These are phyloP conservation scores for Corydoras maculifer DNA, from an alignment of 2,113 vertebrate species.

Conservation along the genomic window DNA sequence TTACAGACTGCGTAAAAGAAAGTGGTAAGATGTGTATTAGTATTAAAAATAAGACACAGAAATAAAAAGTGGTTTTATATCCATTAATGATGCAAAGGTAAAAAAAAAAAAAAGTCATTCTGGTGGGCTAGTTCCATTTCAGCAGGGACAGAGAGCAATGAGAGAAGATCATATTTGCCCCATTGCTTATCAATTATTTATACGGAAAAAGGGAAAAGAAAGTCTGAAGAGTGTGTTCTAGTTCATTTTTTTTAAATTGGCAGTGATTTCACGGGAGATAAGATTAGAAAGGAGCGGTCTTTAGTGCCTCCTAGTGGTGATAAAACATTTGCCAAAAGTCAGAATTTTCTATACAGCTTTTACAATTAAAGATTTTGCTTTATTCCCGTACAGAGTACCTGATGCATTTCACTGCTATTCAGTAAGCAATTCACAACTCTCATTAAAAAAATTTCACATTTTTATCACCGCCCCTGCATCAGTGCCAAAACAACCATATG, in stretches of 20 bases:
- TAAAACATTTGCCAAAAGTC: not conserved
- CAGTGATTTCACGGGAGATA: too few species aligned
- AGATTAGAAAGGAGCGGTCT: constrained; percentile 4
- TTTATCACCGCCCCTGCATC: constrained; percentile 4
- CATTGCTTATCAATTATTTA: too few species aligned
- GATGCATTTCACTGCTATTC: not conserved
- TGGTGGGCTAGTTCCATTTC: too few species aligned
- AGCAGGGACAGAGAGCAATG: too few species aligned
- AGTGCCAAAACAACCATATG: constrained; percentile 29
- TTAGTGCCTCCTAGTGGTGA: constrained; percentile 28
- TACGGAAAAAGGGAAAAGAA: too few species aligned
- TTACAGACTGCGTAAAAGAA: constrained; percentile 7
- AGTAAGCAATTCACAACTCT: not conserved
- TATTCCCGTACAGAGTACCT: not conserved
- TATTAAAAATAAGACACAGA: too few species aligned
- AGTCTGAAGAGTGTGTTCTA: too few species aligned
- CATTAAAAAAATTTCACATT: not conserved
- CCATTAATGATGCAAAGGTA: too few species aligned
- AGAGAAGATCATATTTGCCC: too few species aligned
- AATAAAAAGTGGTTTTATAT: too few species aligned
- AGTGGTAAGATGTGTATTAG: not conserved
- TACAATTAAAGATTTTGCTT: not conserved
- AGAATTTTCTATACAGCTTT: not conserved
- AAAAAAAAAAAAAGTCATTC: too few species aligned
- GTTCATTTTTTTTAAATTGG: too few species aligned